Base-by-base conservation (phyloP, 2,113 vertebrate genomes). In the Illadopsis cleaveri region DNA sequence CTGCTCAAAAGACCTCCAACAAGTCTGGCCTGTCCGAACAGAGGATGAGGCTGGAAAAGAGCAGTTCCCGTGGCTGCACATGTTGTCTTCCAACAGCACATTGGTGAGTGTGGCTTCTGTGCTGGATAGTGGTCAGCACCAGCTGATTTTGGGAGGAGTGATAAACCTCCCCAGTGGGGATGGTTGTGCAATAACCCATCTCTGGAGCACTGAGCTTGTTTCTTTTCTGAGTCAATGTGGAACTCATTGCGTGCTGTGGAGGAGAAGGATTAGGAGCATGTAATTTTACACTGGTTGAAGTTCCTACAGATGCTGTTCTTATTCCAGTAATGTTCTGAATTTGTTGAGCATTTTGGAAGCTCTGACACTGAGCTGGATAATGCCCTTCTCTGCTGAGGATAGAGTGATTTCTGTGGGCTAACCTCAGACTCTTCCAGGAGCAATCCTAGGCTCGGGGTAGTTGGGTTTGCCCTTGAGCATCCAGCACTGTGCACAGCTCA, bases 251-350 rank as follows among this genome's bases (percentile, higher is more conserved):
- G 0, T 77, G 71, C 75, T 90, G 38, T 45, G n/a, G 60, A 35
- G 40, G 28, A 86, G 68, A 79, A 92, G 86, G 90, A 95, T 95
- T 92, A 95, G 65, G 40, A 86, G 37, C 44, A 31, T 61, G 68
- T 90, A 94, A 88, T 94, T 94, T 97, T 93, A 95, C 70, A 80
- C 91, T 40, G 35, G 19, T 83, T 58, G 51, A 82, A 77, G 82
- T 73, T 94, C 73, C 76, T 90, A 72, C 45, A 86, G 71, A 85
- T 89, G 77, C 73, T 95, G 82, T 69, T 89, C 89, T 91, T 94
- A 87, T 84, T 92, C 88, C 45, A 90, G 92, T 53, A 93, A 90
- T 45, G 69, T 96, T 94, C 94, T 95, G 86, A 94, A 93, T 96
- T 78, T 93, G 75, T 56, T 53, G 79, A 81, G 79, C 44, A 60